Conservation (phyloP, 92 coral and sea anemone genomes). For the Umimayanthus kanabou region DNA sequence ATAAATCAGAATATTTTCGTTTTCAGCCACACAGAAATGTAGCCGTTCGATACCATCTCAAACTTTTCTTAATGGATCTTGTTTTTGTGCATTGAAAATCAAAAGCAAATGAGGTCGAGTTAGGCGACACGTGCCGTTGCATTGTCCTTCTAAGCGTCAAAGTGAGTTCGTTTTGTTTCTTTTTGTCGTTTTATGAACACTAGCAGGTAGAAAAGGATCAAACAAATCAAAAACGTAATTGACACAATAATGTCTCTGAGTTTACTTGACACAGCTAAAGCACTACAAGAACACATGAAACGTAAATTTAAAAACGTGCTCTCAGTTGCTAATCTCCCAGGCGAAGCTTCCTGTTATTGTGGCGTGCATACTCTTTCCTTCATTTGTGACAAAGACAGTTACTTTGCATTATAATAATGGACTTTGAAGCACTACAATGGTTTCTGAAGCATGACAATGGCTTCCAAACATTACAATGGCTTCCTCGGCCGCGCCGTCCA, state of each 20-base stretch:
- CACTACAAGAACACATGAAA: background rate
- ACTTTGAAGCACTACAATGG: conserved; percentile 27
- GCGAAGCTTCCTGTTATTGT: background rate
- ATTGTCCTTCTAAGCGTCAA: conserved; percentile 28
- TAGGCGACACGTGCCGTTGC: conserved; percentile 31
- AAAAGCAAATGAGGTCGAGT: background rate
- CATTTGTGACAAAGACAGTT: too few species aligned
- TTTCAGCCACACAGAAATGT: background rate
- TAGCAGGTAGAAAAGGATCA: conserved; percentile 37
- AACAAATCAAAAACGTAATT: conserved; percentile 27
- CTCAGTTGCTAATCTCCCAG: background rate
- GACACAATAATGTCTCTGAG: background rate
- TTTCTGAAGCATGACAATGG: conserved; percentile 8
- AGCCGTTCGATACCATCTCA: background rate
- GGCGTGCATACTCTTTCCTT: background rate
- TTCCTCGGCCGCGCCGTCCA: background rate
- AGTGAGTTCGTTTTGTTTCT: conserved; percentile 5
- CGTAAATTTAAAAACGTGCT: background rate
- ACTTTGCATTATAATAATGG: conserved; percentile 38
- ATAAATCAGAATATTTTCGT: background rate
- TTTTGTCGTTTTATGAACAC: conserved; percentile 30
- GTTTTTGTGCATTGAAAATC: background rate
- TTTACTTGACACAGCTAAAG: background rate
- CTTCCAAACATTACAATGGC: background rate
- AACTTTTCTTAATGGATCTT: background rate